These are phyloP conservation scores for Sylvicapra grimmia DNA, from an alignment of 2,113 vertebrate species.

Conservation along the genomic window DNA sequence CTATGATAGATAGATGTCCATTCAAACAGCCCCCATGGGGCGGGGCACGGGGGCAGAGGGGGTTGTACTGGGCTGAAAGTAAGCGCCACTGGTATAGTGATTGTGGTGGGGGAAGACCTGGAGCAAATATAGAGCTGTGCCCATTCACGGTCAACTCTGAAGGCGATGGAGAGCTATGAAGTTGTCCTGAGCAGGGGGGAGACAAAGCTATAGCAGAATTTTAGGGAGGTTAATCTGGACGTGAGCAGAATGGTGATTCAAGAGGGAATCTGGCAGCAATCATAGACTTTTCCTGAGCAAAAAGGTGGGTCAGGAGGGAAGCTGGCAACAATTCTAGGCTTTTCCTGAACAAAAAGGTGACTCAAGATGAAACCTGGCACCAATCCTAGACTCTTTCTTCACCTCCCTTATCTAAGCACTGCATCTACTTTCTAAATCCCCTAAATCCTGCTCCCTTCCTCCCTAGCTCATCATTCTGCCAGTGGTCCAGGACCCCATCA, in stretches of 20 bases:
- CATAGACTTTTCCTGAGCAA: not conserved
- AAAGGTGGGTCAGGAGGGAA: not conserved
- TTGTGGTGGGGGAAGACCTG: not conserved
- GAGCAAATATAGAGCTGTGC: not conserved
- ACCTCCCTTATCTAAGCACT: not conserved
- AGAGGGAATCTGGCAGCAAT: not conserved
- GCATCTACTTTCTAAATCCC: not conserved
- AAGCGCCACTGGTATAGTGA: not conserved
- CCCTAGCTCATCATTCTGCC: not conserved
- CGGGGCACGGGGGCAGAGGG: rapidly evolving
- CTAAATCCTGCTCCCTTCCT: not conserved
- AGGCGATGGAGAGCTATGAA: not conserved
- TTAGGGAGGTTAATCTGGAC: not conserved
- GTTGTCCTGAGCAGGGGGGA: not conserved
- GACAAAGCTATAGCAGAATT: not conserved
- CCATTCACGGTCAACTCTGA: not conserved
- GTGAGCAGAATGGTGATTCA: not conserved
- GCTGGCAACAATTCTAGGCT: not conserved
- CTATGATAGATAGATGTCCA: not conserved
- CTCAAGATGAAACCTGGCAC: not conserved
- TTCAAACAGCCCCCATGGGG: not conserved
- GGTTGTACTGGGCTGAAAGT: not conserved
- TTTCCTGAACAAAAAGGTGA: not conserved
- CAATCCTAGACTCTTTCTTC: not conserved
- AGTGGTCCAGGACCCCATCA: not conserved